A percentile compares a stretch with the other conserved stretches of the same genome.
Conservation (phyloP, 2,888 invertebrate genomes). For the Julus scanicus region DNA sequence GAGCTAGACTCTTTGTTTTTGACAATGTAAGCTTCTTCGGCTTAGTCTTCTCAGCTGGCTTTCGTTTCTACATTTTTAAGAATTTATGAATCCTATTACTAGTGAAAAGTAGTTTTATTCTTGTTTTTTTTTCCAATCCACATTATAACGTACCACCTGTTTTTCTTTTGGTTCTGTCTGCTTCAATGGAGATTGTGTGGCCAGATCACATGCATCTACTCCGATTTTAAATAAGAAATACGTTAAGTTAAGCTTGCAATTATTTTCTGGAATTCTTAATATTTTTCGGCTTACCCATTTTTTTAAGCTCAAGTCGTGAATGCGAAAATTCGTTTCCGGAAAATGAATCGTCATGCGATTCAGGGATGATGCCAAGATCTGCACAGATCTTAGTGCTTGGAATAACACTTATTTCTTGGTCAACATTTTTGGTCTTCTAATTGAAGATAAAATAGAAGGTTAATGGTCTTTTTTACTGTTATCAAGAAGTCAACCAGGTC, state of each 20-base stretch:
- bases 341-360: not conserved
- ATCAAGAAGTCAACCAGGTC: too few relatives aligned
- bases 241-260: not conserved
- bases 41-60: not conserved
- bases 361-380: not conserved
- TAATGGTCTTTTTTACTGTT: too few relatives aligned
- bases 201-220: not conserved
- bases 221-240: not conserved
- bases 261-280: not conserved
- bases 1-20: not conserved
- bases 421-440: not conserved
- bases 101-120: too few relatives aligned
- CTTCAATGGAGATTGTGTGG: not conserved
- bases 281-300: not conserved
- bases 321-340: not conserved
- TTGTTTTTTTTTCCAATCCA: too few relatives aligned
- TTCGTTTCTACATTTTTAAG: not conserved
- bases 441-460: too few relatives aligned
- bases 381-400: not conserved
- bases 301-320: not conserved
- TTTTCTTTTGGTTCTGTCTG: not conserved
- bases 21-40: constrained; percentile 5
- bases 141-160: too few relatives aligned
- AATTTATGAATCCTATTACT: not conserved
- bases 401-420: not conserved